Base-by-base conservation (phyloP, 2,888 invertebrate species). In the Acrocera orbiculus region DNA sequence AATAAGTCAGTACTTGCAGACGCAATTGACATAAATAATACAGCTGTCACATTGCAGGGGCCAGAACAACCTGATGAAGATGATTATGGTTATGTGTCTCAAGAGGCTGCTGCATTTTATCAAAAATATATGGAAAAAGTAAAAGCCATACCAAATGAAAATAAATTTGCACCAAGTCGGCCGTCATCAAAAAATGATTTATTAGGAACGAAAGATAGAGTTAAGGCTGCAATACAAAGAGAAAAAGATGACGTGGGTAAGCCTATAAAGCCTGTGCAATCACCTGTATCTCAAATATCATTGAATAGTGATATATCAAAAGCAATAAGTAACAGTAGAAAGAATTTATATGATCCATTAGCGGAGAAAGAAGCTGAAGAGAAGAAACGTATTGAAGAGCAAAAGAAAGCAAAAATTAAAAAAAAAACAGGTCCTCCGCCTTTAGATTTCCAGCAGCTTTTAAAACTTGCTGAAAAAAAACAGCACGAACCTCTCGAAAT, bases 61-160 rank as follows among this genome's bases (percentile, higher is more conserved):
- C 73, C 76, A 0, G 71, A 76, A 2, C 83, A 85, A 48, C 80
- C 83, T 0, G 87, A 87, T 48, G 83, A 85, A 51, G 89, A 89
- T 61, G 87, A 89, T 51, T 89, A 87, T 52, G 89, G 87, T 1
- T 87, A 85, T 51, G 82, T 80, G 24, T 87, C 87, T 0, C 77
- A 76, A 46, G 79, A 79, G 54, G 79, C 85, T 2, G 73, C 80
- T 27, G 79, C 76, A 17, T 68, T 77, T 46, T 86, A 86, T 53
- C 72, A 75, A 44, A 82, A 85, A 56, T 73, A 87, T 65, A 80
- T 87, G 69, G 76, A 77, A 44, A 85, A 85, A 52, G 83, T 82
- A 45, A 75, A 67, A 46, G 71, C 69, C 51, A 62, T 74, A 49
- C 75, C 78, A 10, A 73, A 75, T 28, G 77, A 78, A 44, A 76